These are phyloP conservation scores for Channa striata DNA, from an alignment of 2,797 vertebrate species.

Conservation along the genomic window DNA sequence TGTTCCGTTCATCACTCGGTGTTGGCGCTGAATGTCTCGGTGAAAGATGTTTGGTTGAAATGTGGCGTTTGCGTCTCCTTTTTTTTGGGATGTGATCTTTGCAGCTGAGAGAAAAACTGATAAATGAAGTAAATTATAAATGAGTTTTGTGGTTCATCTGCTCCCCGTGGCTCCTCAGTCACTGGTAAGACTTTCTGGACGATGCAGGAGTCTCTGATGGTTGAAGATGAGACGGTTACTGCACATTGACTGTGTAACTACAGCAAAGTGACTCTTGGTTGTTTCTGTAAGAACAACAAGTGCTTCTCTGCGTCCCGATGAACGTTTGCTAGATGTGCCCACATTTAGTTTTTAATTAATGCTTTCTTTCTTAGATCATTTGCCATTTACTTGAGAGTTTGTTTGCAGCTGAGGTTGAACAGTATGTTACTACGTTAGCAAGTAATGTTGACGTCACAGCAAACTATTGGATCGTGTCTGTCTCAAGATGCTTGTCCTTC, in stretches of 20 bases:
- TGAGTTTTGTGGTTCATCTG: not conserved
- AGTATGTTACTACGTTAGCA: not conserved
- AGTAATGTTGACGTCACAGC: not conserved
- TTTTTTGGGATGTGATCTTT: too few relatives aligned
- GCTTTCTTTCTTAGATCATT: too few relatives aligned
- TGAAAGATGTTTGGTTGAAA: not conserved
- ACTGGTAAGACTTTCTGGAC: not conserved
- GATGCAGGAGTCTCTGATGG: not conserved
- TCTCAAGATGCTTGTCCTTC: not conserved
- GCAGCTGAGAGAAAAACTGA: too few relatives aligned
- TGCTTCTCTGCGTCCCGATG: constrained; percentile 3
- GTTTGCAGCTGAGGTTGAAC: not conserved
- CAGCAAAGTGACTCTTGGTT: constrained; percentile 10
- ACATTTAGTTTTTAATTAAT: constrained; percentile 8
- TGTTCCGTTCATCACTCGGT: constrained; percentile 11
- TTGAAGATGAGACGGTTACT: not conserved
- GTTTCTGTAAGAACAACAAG: constrained; percentile 16
- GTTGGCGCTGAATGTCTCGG: not conserved
- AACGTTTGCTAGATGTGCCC: constrained; percentile 6
- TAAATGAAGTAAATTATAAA: not conserved
- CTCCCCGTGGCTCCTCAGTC: not conserved
- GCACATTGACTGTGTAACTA: not conserved
- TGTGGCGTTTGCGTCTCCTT: not conserved
- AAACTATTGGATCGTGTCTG: not conserved
- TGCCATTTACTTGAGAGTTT: not conserved